A percentile compares a stretch with the other conserved stretches of the same genome.
phyloP scores from a whole-genome alignment of 2,888 invertebrate genomes.

The Drosophila pseudotalamancana region DNA sequence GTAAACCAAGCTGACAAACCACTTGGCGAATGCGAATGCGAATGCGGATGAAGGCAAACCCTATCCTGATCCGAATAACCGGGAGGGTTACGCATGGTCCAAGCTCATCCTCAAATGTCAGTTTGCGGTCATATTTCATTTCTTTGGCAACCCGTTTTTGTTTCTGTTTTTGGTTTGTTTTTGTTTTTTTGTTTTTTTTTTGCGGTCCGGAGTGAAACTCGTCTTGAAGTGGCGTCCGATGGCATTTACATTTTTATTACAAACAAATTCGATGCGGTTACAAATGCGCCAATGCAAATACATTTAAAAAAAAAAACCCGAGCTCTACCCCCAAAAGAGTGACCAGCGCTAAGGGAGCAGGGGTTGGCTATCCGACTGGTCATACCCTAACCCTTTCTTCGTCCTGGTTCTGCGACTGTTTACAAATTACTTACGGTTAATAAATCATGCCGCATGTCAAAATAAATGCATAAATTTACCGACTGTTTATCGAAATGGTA shows the following conservation, averaged over 20 bases:
- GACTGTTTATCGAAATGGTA: slow-evolving; percentile 54
- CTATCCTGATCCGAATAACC: slow-evolving; percentile 42
- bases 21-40: slow-evolving; percentile 40
- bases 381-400: slow-evolving; percentile 8
- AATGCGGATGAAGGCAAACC: slow-evolving; percentile 30
- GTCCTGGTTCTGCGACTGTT: slow-evolving; percentile 31
- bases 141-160: slow-evolving; percentile 51
- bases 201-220: slow-evolving; percentile 38
- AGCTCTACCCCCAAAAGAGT: slow-evolving; percentile 15
- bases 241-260: slow-evolving; percentile 79
- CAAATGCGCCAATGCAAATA: slow-evolving; percentile 76
- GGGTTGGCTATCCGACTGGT: slow-evolving; percentile 39
- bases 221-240: slow-evolving; percentile 71
- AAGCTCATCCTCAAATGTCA: slow-evolving; percentile 62
- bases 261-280: slow-evolving; percentile 79
- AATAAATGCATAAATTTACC: slow-evolving; percentile 75
- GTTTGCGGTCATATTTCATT: slow-evolving; percentile 76
- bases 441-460: slow-evolving; percentile 84
- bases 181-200: slow-evolving; percentile 7
- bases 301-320: slow-evolving; percentile 49
- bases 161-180: slow-evolving; percentile 12
- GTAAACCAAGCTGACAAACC: slow-evolving; percentile 65
- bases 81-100: slow-evolving; percentile 60
- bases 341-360: slow-evolving; percentile 30
- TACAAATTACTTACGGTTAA: slow-evolving; percentile 84